These are phyloP conservation scores for Vanessa tameamea DNA, from an alignment of 1,140 invertebrate genomes.

Conservation along the genomic window DNA sequence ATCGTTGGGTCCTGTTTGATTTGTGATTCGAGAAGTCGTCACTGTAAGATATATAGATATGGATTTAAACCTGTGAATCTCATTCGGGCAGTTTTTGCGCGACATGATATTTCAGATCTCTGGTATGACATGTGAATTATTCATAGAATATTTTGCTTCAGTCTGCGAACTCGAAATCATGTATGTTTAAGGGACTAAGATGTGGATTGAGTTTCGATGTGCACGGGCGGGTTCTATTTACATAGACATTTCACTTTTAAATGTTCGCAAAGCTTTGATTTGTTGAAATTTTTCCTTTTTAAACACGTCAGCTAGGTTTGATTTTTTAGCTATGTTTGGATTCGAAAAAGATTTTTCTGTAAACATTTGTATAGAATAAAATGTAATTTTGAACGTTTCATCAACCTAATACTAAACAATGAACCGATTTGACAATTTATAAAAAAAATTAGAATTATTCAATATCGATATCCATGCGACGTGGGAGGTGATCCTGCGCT, in stretches of 20 bases:
- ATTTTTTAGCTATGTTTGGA: background rate
- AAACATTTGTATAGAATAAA: background rate
- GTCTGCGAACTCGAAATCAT: conserved; percentile 47
- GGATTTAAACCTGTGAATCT: background rate
- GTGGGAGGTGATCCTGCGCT: background rate
- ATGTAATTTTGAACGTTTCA: too few relatives aligned
- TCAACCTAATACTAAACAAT: too few relatives aligned
- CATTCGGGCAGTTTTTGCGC: conserved; percentile 14
- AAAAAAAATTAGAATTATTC: too few relatives aligned
- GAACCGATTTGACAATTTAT: background rate
- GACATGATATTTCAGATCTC: conserved; percentile 14
- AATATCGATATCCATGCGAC: background rate
- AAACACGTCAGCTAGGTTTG: conserved; percentile 1
- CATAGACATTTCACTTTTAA: conserved; percentile 32
- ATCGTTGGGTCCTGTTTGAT: too few relatives aligned
- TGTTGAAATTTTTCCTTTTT: conserved; percentile 24
- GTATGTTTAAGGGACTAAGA: conserved; percentile 51
- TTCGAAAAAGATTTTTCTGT: background rate
- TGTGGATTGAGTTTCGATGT: conserved; percentile 34
- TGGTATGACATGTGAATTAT: conserved; percentile 57
- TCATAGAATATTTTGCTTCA: conserved; percentile 62
- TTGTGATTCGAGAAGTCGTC: too few relatives aligned
- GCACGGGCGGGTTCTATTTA: conserved; percentile 21
- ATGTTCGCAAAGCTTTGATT: conserved; percentile 26
- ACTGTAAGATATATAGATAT: background rate